Conservation (phyloP, 2,113 vertebrate genomes). For the Epinephelus fuscoguttatus region DNA sequence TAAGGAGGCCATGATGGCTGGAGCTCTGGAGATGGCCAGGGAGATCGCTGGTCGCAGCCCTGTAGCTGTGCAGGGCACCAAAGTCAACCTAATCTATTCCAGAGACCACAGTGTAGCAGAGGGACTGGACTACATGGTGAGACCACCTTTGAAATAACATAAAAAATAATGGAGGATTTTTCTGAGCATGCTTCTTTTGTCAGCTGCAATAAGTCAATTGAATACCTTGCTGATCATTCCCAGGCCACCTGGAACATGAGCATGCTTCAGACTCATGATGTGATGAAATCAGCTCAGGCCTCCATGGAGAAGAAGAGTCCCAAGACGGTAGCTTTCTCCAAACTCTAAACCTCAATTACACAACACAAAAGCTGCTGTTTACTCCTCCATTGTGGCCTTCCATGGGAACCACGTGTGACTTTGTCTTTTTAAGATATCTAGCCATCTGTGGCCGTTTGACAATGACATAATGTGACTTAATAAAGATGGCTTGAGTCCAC, state of each 20-base stretch:
- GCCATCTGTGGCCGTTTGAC: neutral
- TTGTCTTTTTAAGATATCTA: neutral
- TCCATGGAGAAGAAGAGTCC: slow-evolving; percentile 88
- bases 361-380: neutral
- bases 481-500: neutral
- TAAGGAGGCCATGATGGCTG: slow-evolving; percentile 85
- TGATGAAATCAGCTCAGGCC: slow-evolving; percentile 89
- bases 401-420: neutral
- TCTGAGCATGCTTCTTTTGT: neutral
- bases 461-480: neutral
- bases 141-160: neutral
- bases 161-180: no score
- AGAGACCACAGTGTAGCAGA: slow-evolving; percentile 88
- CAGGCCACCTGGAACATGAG: slow-evolving; percentile 93
- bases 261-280: slow-evolving; percentile 92
- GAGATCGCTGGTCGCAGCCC: slow-evolving; percentile 91
- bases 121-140: slow-evolving; percentile 85
- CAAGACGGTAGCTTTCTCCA: slow-evolving; percentile 85
- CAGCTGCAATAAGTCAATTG: no score
- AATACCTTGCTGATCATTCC: neutral
- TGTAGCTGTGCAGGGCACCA: slow-evolving; percentile 90
- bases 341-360: slow-evolving; percentile 75
- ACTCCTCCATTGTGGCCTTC: neutral
- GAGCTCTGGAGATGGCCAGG: slow-evolving; percentile 85
- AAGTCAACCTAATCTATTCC: slow-evolving; percentile 90